Percentiles rank a stretch among this genome's conserved stretches.
Evolutionary conservation across 2,113 vertebrate species (phyloP).

Genomic region (Manacus vitellinus): DNA sequence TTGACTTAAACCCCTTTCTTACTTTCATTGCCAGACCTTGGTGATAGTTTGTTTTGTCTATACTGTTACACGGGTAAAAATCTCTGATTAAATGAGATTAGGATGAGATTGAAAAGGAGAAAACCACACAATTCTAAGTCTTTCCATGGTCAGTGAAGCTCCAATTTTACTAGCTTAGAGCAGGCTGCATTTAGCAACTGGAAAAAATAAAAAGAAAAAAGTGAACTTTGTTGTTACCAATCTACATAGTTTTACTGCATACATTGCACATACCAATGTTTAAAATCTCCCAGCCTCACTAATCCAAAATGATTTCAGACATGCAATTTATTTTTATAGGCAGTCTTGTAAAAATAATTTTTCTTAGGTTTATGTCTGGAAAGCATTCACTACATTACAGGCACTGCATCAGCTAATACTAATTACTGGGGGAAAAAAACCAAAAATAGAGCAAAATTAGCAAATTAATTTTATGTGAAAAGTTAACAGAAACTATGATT

Average conservation of each 20-base stretch:
- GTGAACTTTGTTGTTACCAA: not conserved
- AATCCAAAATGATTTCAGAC: not conserved
- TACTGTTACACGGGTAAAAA: not conserved
- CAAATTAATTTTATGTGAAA: not conserved
- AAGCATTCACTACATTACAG: not conserved
- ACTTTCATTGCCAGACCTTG: not conserved
- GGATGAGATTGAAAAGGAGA: not conserved
- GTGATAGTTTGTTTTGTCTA: not conserved
- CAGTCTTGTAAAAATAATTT: slow-evolving; percentile 3
- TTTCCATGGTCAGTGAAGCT: not conserved
- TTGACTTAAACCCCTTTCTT: not conserved
- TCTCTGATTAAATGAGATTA: not conserved
- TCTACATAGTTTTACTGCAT: not conserved
- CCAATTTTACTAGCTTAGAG: not conserved
- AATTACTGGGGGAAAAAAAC: not conserved
- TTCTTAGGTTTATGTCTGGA: not conserved
- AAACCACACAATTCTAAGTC: not conserved
- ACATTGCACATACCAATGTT: not conserved
- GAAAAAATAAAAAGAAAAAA: not conserved
- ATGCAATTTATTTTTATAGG: not conserved
- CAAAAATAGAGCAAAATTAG: not conserved
- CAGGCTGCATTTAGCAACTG: not conserved
- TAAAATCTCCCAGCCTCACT: not conserved
- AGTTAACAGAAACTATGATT: not conserved
- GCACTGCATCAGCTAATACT: not conserved